These are phyloP conservation scores for Mycteria americana DNA, from an alignment of 2,797 vertebrate species.

Conservation along the genomic window DNA sequence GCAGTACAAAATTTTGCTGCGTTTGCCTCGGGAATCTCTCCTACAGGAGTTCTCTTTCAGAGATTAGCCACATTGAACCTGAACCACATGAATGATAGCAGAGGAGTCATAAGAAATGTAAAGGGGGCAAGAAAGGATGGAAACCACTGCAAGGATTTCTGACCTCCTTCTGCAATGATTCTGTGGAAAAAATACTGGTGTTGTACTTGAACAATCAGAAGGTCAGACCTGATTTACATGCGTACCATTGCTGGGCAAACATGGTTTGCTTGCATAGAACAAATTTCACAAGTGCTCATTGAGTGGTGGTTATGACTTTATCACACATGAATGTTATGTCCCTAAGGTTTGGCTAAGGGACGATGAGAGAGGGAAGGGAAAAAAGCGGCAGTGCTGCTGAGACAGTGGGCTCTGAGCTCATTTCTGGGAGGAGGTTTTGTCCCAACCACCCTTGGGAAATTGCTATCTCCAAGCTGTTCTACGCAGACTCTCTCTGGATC, in stretches of 20 bases:
- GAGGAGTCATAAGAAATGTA: neutral
- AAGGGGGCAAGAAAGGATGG: neutral
- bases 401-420: neutral
- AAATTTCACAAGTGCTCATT: neutral
- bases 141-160: neutral
- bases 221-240: neutral
- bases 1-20: neutral
- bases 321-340: neutral
- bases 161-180: neutral
- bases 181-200: neutral
- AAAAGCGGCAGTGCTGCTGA: neutral
- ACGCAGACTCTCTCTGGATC: neutral
- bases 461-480: neutral
- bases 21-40: neutral
- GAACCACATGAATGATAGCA: neutral
- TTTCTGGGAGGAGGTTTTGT: neutral
- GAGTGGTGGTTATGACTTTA: neutral
- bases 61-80: neutral
- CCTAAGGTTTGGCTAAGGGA: neutral
- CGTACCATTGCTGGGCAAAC: rapidly evolving
- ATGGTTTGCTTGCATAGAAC: neutral
- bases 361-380: neutral
- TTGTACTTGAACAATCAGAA: neutral
- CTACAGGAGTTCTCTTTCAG: neutral
- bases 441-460: neutral